These are phyloP conservation scores for Actenoides lindsayi DNA, from an alignment of 2,113 vertebrate species.

Conservation along the genomic window DNA sequence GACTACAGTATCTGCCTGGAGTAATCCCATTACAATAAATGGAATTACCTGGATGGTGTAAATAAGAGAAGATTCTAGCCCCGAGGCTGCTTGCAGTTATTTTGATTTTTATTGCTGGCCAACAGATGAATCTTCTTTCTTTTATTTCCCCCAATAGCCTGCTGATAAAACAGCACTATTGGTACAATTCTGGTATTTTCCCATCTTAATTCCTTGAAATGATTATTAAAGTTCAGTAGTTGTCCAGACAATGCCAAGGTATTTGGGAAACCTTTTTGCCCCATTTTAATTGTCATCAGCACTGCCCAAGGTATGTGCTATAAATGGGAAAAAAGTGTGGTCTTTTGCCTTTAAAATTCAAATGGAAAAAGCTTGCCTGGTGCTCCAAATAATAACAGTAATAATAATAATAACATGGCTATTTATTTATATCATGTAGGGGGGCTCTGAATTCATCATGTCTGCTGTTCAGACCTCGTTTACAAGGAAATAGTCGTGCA, in stretches of 20 bases:
- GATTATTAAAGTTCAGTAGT: neutral
- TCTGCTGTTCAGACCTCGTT: neutral
- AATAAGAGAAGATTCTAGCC: slow-evolving; percentile 47
- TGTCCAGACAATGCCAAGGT: neutral
- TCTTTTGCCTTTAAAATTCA: neutral
- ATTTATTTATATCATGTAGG: neutral
- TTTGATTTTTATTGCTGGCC: slow-evolving; percentile 26
- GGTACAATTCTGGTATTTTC: neutral
- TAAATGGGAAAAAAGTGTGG: neutral
- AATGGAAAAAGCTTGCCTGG: neutral
- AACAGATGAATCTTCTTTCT: neutral
- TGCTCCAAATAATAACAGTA: neutral
- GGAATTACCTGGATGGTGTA: slow-evolving; percentile 52
- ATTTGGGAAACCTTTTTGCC: neutral
- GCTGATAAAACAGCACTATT: neutral
- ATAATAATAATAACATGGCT: neutral
- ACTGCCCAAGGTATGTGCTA: neutral
- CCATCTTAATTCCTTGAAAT: slow-evolving; percentile 16
- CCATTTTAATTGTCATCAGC: neutral
- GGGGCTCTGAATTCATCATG: neutral
- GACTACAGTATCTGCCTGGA: slow-evolving; percentile 13
- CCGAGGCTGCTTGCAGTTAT: neutral
- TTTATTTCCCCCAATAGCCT: neutral
- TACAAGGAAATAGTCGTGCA: neutral
- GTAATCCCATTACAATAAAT: slow-evolving; percentile 36